phyloP scores from a whole-genome alignment of 2,797 vertebrate species.

The Sebastiscus tertius region DNA sequence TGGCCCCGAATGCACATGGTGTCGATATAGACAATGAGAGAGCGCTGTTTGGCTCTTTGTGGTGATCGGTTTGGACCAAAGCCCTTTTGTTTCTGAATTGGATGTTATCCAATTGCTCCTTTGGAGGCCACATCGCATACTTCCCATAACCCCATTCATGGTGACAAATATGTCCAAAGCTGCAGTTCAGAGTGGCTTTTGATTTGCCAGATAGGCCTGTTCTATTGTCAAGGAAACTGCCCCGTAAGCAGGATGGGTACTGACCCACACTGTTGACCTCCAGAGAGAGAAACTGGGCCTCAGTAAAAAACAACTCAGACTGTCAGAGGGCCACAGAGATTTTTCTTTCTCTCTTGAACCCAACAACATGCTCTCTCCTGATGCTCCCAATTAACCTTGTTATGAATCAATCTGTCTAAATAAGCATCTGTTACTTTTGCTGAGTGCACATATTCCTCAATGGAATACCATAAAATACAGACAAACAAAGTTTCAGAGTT shows the following conservation, averaged over 20 bases:
- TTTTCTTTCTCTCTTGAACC: not conserved
- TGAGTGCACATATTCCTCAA: constrained; percentile 13
- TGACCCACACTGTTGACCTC: constrained; percentile 65
- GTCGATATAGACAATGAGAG: constrained; percentile 61
- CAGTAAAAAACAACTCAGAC: constrained; percentile 56
- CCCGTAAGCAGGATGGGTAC: constrained; percentile 67
- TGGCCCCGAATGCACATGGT: constrained; percentile 49
- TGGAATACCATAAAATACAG: not conserved
- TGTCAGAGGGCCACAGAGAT: constrained; percentile 31
- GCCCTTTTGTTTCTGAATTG: constrained; percentile 72
- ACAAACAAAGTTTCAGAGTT: constrained; percentile 21
- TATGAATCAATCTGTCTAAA: constrained; percentile 28
- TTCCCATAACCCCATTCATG: constrained; percentile 73
- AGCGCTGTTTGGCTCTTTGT: constrained; percentile 58
- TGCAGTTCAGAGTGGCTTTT: constrained; percentile 63
- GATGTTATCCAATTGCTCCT: constrained; percentile 70
- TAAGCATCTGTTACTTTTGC: constrained; percentile 27
- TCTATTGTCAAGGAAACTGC: constrained; percentile 74
- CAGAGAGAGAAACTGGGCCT: constrained; percentile 57
- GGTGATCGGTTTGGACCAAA: constrained; percentile 62
- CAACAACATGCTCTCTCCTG: not conserved
- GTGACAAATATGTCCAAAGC: constrained; percentile 72
- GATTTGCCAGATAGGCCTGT: constrained; percentile 67
- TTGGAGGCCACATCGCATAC: constrained; percentile 68
- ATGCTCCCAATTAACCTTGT: constrained; percentile 21